Conservation (phyloP, 1,140 invertebrate species). For the Macrotrachela quadricornifera region DNA sequence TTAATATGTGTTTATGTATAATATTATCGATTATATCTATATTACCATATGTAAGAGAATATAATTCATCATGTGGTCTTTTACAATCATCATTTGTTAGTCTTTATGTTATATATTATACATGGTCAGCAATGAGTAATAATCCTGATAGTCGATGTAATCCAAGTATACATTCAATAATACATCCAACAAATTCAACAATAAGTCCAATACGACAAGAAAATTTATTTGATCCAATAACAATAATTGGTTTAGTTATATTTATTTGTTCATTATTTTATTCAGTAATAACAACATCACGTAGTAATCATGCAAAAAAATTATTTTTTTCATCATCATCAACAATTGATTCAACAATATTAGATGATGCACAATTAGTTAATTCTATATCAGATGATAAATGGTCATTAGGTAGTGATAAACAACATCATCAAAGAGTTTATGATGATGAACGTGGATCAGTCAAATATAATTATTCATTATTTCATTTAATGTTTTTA, state of each 20-base stretch:
- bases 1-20: conserved; percentile 77
- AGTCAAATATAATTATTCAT: conserved; percentile 87
- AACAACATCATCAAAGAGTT: background rate
- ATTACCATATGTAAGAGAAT: conserved; percentile 63
- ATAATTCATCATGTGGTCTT: conserved; percentile 31
- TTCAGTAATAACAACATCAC: too few relatives aligned
- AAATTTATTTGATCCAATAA: too few relatives aligned
- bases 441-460: conserved; percentile 83
- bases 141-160: conserved; percentile 35
- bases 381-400: too few relatives aligned
- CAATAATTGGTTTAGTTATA: too few relatives aligned
- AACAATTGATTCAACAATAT: too few relatives aligned
- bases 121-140: conserved; percentile 89
- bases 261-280: too few relatives aligned
- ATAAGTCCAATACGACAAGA: too few relatives aligned
- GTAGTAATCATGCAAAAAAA: too few relatives aligned
- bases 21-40: conserved; percentile 64
- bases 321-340: too few relatives aligned
- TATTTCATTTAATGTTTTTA: conserved; percentile 94
- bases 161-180: background rate
- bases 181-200: too few relatives aligned
- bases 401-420: too few relatives aligned
- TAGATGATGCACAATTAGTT: too few relatives aligned
- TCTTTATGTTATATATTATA: conserved; percentile 78
- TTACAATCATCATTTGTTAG: conserved; percentile 71